Percentiles rank a stretch among this genome's conserved stretches.
phyloP scores from a whole-genome alignment of 2,888 invertebrate genomes.

The Aradus depressus region DNA sequence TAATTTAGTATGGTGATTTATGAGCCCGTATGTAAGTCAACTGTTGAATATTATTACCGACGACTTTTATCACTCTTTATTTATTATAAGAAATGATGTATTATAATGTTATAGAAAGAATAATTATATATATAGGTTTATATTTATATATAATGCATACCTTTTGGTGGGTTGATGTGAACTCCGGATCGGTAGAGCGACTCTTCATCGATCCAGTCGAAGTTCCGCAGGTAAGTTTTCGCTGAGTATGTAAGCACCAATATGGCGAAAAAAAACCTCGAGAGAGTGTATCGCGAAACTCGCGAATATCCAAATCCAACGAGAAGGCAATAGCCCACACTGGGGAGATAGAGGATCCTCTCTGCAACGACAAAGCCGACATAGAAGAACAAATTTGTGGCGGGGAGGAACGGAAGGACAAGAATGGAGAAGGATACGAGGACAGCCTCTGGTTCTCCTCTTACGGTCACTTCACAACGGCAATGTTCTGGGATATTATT shows the following conservation, averaged over 20 bases:
- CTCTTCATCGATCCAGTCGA: constrained; percentile 89
- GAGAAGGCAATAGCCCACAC: constrained; percentile 86
- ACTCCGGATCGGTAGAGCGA: constrained; percentile 83
- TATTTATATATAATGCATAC: constrained; percentile 40
- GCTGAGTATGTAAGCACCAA: constrained; percentile 56
- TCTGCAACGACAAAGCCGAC: constrained; percentile 98
- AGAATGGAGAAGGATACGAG: constrained; percentile 55
- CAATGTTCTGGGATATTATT: neutral
- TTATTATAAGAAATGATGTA: neutral
- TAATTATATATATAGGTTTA: neutral
- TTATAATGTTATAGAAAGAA: neutral
- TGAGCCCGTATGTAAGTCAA: too few species aligned
- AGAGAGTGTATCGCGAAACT: constrained; percentile 27
- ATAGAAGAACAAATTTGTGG: constrained; percentile 92
- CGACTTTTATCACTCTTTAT: too few species aligned
- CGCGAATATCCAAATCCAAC: constrained; percentile 60
- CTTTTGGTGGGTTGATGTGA: constrained; percentile 93
- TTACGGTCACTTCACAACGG: constrained; percentile 20
- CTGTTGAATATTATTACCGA: too few species aligned
- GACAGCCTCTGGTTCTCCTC: constrained; percentile 42
- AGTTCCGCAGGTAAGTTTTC: constrained; percentile 69
- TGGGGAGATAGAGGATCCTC: constrained; percentile 88
- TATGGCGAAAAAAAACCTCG: constrained; percentile 41
- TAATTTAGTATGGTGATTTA: too few species aligned
- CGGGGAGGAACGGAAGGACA: constrained; percentile 86